Base-by-base conservation (phyloP, 2,888 invertebrate species). In the Parnassius apollo region DNA sequence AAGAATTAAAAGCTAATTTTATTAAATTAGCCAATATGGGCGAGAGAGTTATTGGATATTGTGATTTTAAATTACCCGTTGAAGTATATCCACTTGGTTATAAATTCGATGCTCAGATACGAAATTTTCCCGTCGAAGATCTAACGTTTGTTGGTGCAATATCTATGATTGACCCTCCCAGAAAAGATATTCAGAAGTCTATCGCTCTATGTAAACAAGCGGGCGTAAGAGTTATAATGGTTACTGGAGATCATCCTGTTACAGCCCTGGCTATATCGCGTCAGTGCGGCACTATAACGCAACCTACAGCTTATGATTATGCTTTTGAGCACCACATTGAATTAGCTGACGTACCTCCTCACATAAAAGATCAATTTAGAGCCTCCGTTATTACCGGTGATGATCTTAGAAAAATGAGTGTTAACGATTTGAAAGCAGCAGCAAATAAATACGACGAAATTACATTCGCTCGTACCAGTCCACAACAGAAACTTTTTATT, bases 21-120 rank as follows among this genome's bases (percentile, higher is more conserved):
- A 92, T 95, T 61, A 96, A 95, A 80, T 83, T 98, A 62, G 97
- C 97, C 61, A 95, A 96, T 69, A 94, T 96, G 82, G 98, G 98
- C 42, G 97, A 98, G 82, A 93, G 97, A 64, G 97, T 98, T 1
- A 91, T 97, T 57, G 96, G 96, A 18, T 98, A 97, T 83, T 96
- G 96, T 73, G 96, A 97, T 81, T 88, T 93, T 1, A 73, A 87
- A 42, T 86, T 98, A 48, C 93, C 95, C 0, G 69, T 90, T 42
- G 88, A 85, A 7, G 59, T 66, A 2, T 93, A 79, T 76, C 94
- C 94, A 1, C 74, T 82, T 9, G 93, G 92, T 42, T 94, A 82
- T 73, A 71, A 75, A 13, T 95, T 95, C 69, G 89, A 94, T 65
- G 82, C 93, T 0, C 93, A 94, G 42, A 79, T 91, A 8, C 85